Percentiles rank a stretch among this genome's conserved stretches.
phyloP scores from a whole-genome alignment of 2,797 vertebrate genomes.

The Pterois miles region DNA sequence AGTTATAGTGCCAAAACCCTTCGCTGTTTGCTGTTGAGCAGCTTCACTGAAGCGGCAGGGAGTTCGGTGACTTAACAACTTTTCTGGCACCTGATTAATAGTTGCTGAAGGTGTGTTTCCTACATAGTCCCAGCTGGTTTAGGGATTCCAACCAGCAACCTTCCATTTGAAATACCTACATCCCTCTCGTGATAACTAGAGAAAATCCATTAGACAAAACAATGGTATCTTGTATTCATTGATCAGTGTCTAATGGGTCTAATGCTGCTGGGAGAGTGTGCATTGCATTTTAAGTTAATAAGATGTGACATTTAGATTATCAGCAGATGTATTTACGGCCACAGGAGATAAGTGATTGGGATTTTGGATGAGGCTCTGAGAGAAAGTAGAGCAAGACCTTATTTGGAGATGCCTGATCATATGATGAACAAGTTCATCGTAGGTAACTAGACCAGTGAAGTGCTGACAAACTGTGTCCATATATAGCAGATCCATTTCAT shows the following conservation, averaged over 20 bases:
- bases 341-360: conserved; percentile 66
- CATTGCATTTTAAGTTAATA: conserved; percentile 64
- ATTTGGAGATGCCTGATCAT: conserved; percentile 70
- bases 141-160: conserved; percentile 34
- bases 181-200: conserved; percentile 36
- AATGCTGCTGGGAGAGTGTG: conserved; percentile 54
- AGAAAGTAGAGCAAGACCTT: conserved; percentile 56
- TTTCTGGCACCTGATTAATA: conserved; percentile 7
- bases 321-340: conserved; percentile 70
- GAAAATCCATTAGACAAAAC: conserved; percentile 62
- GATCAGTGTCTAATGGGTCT: conserved; percentile 63
- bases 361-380: conserved; percentile 61
- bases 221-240: conserved; percentile 65
- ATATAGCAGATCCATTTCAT: conserved; percentile 66
- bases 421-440: conserved; percentile 54
- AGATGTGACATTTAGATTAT: conserved; percentile 74
- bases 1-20: neutral
- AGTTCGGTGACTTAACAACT: neutral
- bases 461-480: conserved; percentile 52
- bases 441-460: conserved; percentile 44
- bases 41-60: neutral
- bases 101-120: neutral
- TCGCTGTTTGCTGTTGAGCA: neutral
- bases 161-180: conserved; percentile 9
- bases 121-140: neutral